These are phyloP conservation scores for Cataglyphis cursor DNA, from an alignment of 2,888 invertebrate species.

Conservation along the genomic window DNA sequence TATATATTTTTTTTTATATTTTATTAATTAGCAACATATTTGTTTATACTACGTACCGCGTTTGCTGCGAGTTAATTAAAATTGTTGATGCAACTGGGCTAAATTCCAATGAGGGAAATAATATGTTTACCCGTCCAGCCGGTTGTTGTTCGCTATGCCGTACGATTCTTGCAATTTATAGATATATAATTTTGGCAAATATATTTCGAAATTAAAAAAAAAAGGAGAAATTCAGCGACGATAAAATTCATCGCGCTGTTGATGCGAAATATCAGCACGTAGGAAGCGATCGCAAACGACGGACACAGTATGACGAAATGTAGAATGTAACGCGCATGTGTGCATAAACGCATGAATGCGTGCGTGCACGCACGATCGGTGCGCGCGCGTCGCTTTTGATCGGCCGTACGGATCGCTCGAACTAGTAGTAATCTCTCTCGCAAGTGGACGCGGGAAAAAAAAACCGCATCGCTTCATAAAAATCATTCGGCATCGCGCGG, in stretches of 20 bases:
- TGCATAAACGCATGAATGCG: not conserved
- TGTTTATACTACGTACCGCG: not conserved
- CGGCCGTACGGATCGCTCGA: constrained; percentile 14
- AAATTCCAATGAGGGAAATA: not conserved
- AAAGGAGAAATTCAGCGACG: no score
- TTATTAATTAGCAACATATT: constrained; percentile 16
- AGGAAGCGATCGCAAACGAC: not conserved
- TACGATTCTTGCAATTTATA: not conserved
- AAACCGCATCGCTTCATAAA: constrained; percentile 43
- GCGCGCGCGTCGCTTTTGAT: constrained; percentile 28
- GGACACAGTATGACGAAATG: constrained; percentile 27
- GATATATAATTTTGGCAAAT: not conserved
- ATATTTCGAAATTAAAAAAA: not conserved
- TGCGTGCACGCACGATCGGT: not conserved
- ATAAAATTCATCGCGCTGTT: constrained; percentile 6
- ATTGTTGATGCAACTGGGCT: constrained; percentile 6
- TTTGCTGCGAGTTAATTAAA: constrained; percentile 33
- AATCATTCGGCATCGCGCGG: constrained; percentile 42
- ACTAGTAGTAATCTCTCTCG: constrained; percentile 4
- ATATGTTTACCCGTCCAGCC: constrained; percentile 8
- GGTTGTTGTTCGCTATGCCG: not conserved
- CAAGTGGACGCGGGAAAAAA: constrained; percentile 33
- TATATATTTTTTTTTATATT: constrained; percentile 17
- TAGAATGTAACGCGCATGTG: not conserved
- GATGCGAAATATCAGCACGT: constrained; percentile 1